Base-by-base conservation (phyloP, 2,113 vertebrate genomes). In the Oryzias celebensis region DNA sequence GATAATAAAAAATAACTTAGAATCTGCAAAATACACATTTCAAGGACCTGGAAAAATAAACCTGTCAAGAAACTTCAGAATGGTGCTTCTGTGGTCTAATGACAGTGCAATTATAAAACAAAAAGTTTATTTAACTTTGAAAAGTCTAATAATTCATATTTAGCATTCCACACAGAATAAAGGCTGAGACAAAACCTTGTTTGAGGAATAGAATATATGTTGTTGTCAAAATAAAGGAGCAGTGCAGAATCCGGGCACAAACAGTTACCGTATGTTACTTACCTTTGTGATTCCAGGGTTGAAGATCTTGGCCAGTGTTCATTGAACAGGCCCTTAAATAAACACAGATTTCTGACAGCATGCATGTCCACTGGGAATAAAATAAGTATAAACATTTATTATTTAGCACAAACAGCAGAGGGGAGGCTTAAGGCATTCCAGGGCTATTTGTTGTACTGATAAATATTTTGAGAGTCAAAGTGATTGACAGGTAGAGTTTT, bases 401-500 rank as follows among this genome's bases (percentile, higher is more conserved):
- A 64, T 78, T 59, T 68, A 22, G 52, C 36, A 41, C 24, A 58
- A 63, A 54, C 24, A 41, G 57, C 31, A 49, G 56, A 57, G 47
- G 22, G 15, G 3, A 58, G 2, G 3, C 64, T 74, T 52, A 57
- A 46, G 50, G 52, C 46, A 51, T 28, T 24, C 10, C 57, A 4
- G 13, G 56, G 54, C n/a, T 45, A 72, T 66, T 79, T 77, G 43
- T 51, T 66, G 54, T 42, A 18, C 20, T 42, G 52, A 49, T 59
- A 62, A 66, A 56, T 59, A 47, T 52, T 73, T 59, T 44, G 28
- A 69, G 71, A 61, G 44, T 59, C 52, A 4, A 66, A 73, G 42
- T 77, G 69, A 80, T 71, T 82, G 80, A 73, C 50, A 10, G 59
- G 15, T 44, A 52, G 52, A 65, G 31, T 17, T 69, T 70, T 54